Base-by-base conservation (phyloP, 2,888 invertebrate genomes). In the Cataglyphis rosenhaueri region DNA sequence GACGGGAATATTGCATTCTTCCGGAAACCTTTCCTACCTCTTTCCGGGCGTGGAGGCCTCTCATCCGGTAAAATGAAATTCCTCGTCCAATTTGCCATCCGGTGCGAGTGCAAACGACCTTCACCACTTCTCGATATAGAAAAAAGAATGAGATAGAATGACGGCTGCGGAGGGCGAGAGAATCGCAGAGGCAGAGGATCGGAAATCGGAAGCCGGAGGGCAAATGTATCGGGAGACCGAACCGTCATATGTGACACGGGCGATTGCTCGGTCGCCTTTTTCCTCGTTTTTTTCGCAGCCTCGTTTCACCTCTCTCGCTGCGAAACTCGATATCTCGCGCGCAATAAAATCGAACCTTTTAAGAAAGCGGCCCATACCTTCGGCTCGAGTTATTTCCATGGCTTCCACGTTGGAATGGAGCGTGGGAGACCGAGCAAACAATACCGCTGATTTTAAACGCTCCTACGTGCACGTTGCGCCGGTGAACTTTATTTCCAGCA, bases 1-100 rank as follows among this genome's bases (percentile, higher is more conserved):
- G 71, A 8, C 82, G 71, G 70, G 90, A 91, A 91, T 91, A 91
- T 91, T 90, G 90, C 91, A 91, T 91, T 90, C 90, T 91, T 91
- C 86, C 88, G 75, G 84, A 89, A 87, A 87, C 82, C 89, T 87
- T 85, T 88, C 86, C 87, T 86, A 84, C 83, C 88, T 52, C 52
- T 85, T 86, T 85, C 84, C 71, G 78, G 32, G 73, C 81, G 73
- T 66, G 83, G 82, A 64, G 83, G 75, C 84, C 85, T 90, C 88
- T 87, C 85, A 88, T 88, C 86, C 88, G 86, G 87, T 87, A 86
- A 92, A 91, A 92, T 92, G 91, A 92, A 92, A 92, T 92, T 92
- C 91, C 91, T 87, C 86, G 83, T 86, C 85, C 89, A 89, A 91
- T 91, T 91, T 91, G 88, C 89, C 82, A 87, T 84, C 87, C 83